phyloP scores from a whole-genome alignment of 2,888 invertebrate species.

The Hydroisotoma schaefferi region DNA sequence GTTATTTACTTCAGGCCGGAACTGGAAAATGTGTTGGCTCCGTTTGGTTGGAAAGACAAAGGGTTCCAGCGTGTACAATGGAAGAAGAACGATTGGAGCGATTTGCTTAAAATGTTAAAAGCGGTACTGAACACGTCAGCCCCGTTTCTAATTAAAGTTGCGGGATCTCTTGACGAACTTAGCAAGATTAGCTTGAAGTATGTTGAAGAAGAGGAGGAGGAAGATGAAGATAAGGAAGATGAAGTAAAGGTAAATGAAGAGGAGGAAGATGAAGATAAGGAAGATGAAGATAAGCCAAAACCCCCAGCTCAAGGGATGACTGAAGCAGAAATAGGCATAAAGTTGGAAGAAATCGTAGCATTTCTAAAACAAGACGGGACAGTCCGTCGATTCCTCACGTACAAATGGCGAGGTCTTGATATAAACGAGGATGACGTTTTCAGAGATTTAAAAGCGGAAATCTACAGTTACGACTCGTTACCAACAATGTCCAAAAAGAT shows the following conservation, averaged over 20 bases:
- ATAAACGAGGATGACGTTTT: constrained; percentile 4
- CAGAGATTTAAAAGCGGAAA: background rate
- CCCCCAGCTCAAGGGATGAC: background rate
- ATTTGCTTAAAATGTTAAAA: background rate
- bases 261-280: too few relatives aligned
- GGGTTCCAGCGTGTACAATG: background rate
- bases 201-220: too few relatives aligned
- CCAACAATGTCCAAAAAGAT: background rate
- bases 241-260: too few relatives aligned
- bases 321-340: background rate
- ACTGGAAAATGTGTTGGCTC: background rate
- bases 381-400: too few relatives aligned
- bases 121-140: background rate
- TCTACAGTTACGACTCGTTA: background rate
- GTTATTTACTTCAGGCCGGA: too few relatives aligned
- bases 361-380: too few relatives aligned
- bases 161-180: background rate
- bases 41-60: constrained; percentile 2
- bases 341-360: background rate
- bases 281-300: too few relatives aligned
- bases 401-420: background rate
- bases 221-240: too few relatives aligned
- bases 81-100: constrained; percentile 1
- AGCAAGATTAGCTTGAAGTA: background rate
- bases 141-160: constrained; percentile 3